Conservation (phyloP, 2,888 invertebrate species). For the Leistus spinibarbis region DNA sequence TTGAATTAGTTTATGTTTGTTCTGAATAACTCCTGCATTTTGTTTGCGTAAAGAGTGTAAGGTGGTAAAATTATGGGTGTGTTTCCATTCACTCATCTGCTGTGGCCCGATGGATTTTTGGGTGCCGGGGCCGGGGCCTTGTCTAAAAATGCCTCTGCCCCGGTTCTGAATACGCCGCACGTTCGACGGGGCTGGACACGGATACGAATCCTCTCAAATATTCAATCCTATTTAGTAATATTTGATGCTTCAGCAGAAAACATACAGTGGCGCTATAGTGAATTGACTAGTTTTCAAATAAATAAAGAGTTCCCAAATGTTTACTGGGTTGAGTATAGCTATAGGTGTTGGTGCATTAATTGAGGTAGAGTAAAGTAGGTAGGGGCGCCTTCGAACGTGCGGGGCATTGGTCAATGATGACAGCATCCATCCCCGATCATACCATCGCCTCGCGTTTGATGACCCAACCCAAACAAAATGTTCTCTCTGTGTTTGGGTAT, state of each 20-base stretch:
- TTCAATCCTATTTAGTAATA: neutral
- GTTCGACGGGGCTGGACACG: conserved; percentile 1
- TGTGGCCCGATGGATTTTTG: neutral
- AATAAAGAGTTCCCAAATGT: too few species aligned
- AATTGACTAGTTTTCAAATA: too few species aligned
- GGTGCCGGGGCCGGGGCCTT: neutral
- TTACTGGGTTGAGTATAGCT: neutral
- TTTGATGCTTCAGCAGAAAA: neutral
- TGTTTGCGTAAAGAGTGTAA: conserved; percentile 5
- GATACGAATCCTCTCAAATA: too few species aligned
- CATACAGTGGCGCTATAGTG: too few species aligned
- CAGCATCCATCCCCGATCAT: neutral
- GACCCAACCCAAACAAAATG: neutral
- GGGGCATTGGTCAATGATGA: neutral
- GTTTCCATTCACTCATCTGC: neutral
- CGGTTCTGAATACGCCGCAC: neutral
- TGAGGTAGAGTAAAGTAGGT: neutral
- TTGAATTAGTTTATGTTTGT: neutral
- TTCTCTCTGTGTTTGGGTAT: conserved; percentile 51
- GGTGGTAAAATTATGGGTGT: conserved; percentile 4
- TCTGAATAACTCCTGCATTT: neutral
- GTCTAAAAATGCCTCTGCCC: neutral
- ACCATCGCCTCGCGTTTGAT: neutral
- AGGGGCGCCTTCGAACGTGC: neutral
- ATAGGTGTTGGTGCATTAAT: neutral